Percentiles rank a stretch among this genome's conserved stretches.
Conservation (phyloP, 2,888 invertebrate genomes). For the Trisateles emortualis region DNA sequence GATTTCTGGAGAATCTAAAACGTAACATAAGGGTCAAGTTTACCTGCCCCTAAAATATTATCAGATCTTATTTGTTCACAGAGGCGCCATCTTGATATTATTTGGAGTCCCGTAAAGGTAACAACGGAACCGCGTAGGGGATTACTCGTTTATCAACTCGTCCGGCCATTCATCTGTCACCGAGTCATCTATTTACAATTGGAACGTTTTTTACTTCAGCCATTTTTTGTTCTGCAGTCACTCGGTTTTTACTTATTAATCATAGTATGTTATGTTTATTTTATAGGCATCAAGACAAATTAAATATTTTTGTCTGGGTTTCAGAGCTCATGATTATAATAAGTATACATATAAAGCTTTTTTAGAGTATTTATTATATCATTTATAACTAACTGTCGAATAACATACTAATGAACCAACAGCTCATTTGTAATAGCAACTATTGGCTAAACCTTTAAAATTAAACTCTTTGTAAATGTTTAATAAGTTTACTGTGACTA, state of each 20-base stretch:
- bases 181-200: conserved; percentile 48
- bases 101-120: conserved; percentile 46
- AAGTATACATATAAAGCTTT: no score
- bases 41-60: conserved; percentile 64
- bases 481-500: not conserved
- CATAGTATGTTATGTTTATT: not conserved
- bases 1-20: conserved; percentile 48
- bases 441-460: not conserved
- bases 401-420: not conserved
- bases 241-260: conserved; percentile 15
- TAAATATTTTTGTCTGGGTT: not conserved
- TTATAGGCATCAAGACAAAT: not conserved
- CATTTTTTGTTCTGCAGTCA: conserved; percentile 16
- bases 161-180: conserved; percentile 52
- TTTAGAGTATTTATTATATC: no score
- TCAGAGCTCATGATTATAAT: no score
- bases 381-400: not conserved
- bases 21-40: conserved; percentile 56
- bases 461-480: not conserved
- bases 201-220: conserved; percentile 27
- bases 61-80: conserved; percentile 64
- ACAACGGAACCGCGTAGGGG: conserved; percentile 42
- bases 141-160: conserved; percentile 49
- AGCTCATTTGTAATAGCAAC: not conserved
- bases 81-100: conserved; percentile 65